phyloP scores from a whole-genome alignment of 1,140 invertebrate genomes.

The Drosophila parvula region DNA sequence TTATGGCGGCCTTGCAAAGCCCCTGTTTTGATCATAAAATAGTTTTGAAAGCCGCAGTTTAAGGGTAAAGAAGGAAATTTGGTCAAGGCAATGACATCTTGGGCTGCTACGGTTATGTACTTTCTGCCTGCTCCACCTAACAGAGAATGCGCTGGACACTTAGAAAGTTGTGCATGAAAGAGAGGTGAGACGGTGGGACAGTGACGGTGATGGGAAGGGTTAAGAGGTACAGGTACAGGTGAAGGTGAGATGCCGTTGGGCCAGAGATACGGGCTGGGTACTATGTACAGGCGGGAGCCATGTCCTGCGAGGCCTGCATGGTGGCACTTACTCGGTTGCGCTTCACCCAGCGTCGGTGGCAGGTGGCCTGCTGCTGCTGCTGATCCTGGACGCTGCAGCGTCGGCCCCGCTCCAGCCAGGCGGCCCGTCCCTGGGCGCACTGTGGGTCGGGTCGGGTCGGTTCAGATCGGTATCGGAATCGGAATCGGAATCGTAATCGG shows the following conservation, averaged over 20 bases:
- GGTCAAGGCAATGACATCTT: slow-evolving; percentile 1
- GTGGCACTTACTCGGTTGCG: slow-evolving; percentile 89
- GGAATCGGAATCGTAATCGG: slow-evolving; percentile 3
- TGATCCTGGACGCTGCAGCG: slow-evolving; percentile 89
- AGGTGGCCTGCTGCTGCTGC: slow-evolving; percentile 86
- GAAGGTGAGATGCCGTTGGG: slow-evolving; percentile 13
- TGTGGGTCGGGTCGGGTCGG: slow-evolving; percentile 65
- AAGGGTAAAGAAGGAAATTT: slow-evolving; percentile 18
- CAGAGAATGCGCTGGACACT: slow-evolving; percentile 67
- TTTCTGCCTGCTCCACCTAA: slow-evolving; percentile 54
- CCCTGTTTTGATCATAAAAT: background rate
- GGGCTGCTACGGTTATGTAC: background rate
- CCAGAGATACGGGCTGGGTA: background rate
- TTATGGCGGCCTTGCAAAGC: background rate
- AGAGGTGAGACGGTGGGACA: slow-evolving; percentile 6
- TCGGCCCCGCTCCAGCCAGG: slow-evolving; percentile 89
- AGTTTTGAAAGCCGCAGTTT: slow-evolving; percentile 37
- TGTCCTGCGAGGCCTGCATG: slow-evolving; percentile 38
- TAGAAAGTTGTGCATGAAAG: slow-evolving; percentile 42
- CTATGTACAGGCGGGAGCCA: slow-evolving; percentile 21
- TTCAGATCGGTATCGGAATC: slow-evolving; percentile 7
- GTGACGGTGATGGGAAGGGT: slow-evolving; percentile 20
- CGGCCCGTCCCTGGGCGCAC: slow-evolving; percentile 91
- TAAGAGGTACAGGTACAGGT: slow-evolving; percentile 26
- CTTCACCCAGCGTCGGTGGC: slow-evolving; percentile 91